A percentile compares a stretch with the other conserved stretches of the same genome.
These are phyloP conservation scores for Seira ritae DNA, from an alignment of 2,888 invertebrate species.

Conservation along the genomic window DNA sequence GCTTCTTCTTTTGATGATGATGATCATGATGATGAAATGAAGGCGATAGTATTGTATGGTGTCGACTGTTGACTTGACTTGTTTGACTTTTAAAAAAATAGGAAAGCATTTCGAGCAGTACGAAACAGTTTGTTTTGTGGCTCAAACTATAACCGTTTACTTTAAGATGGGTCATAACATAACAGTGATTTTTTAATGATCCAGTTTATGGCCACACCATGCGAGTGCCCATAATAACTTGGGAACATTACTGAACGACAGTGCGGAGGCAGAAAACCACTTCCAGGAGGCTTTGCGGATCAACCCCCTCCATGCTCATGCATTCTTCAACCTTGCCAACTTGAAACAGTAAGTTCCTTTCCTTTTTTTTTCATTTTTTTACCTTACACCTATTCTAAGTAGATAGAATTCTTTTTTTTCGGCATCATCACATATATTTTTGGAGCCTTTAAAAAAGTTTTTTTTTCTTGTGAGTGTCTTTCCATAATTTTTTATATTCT, in stretches of 20 bases:
- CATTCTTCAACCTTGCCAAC: slow-evolving; percentile 89
- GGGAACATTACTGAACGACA: slow-evolving; percentile 84
- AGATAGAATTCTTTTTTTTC: not conserved
- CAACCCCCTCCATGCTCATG: slow-evolving; percentile 87
- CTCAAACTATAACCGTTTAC: slow-evolving; percentile 65
- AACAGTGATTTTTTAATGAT: slow-evolving; percentile 72
- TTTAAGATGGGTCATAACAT: slow-evolving; percentile 68
- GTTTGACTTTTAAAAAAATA: slow-evolving; percentile 10
- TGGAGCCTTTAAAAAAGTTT: not conserved
- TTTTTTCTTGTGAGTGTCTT: slow-evolving; percentile 24
- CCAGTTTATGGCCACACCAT: slow-evolving; percentile 88
- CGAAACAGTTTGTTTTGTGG: slow-evolving; percentile 63
- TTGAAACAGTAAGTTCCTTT: slow-evolving; percentile 83
- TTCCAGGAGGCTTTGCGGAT: slow-evolving; percentile 79
- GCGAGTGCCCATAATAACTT: slow-evolving; percentile 92
- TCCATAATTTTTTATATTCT: slow-evolving; percentile 37
- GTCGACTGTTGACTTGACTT: slow-evolving; percentile 1
- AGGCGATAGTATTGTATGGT: no score
- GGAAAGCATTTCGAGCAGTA: slow-evolving; percentile 10
- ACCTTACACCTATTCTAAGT: not conserved
- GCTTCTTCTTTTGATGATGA: no score
- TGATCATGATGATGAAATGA: no score
- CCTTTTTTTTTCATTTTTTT: slow-evolving; percentile 15
- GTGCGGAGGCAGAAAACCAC: slow-evolving; percentile 83
- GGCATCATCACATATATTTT: not conserved